Conservation (phyloP, 2,113 vertebrate genomes). For the Mobula hypostoma region DNA sequence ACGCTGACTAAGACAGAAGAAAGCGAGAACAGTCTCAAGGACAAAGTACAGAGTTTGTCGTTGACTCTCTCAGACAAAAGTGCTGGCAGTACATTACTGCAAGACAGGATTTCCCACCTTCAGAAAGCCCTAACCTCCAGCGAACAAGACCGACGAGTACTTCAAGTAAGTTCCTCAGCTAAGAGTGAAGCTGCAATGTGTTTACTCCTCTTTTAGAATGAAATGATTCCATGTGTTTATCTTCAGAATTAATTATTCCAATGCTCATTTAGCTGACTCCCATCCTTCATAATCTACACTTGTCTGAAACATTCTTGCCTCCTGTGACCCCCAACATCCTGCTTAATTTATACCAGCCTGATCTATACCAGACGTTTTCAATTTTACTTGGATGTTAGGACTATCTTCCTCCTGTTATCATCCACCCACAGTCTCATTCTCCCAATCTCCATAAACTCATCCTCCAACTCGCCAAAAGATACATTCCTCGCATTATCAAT, state of each 20-base stretch:
- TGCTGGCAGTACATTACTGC: slow-evolving; percentile 47
- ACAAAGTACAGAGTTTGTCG: slow-evolving; percentile 56
- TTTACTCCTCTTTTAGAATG: background rate
- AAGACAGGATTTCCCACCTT: slow-evolving; percentile 58
- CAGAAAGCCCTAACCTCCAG: slow-evolving; percentile 57
- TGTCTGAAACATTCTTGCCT: background rate
- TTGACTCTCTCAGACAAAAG: slow-evolving; percentile 50
- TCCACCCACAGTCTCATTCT: background rate
- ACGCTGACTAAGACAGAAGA: slow-evolving; percentile 56
- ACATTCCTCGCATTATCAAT: background rate
- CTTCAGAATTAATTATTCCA: background rate
- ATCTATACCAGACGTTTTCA: background rate
- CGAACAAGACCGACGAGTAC: slow-evolving; percentile 58
- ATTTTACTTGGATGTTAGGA: background rate
- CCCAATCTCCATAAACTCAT: background rate
- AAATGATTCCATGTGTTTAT: background rate
- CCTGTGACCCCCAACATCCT: no score
- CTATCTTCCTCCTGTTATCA: background rate
- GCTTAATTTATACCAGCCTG: background rate
- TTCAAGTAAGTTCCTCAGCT: slow-evolving; percentile 56
- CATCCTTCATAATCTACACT: background rate
- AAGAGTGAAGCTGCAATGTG: background rate
- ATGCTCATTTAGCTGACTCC: background rate
- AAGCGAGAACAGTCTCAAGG: slow-evolving; percentile 57
- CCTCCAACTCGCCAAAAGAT: background rate